phyloP scores from a whole-genome alignment of 2,113 vertebrate species.

The Spermophilus dauricus region DNA sequence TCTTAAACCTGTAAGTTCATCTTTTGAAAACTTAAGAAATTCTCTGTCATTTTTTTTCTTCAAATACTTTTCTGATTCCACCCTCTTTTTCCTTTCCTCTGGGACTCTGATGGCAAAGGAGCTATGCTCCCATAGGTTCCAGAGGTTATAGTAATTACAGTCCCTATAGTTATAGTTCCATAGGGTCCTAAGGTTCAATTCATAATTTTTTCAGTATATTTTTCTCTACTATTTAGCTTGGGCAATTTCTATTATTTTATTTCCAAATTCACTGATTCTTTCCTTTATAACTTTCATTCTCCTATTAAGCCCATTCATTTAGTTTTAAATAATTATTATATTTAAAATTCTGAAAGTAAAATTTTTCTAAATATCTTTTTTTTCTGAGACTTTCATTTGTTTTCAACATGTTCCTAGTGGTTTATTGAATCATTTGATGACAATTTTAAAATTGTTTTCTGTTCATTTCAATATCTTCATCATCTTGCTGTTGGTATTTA shows the following conservation, averaged over 20 bases:
- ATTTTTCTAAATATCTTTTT: not conserved
- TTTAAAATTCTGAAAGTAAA: not conserved
- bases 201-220: not conserved
- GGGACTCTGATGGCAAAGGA: not conserved
- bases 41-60: not conserved
- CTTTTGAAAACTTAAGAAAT: not conserved
- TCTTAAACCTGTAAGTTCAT: not conserved
- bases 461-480: not conserved
- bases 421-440: not conserved
- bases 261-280: not conserved
- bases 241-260: not conserved
- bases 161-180: not conserved
- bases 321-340: not conserved
- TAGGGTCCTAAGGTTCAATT: accelerated
- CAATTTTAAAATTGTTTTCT: not conserved
- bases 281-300: too few species aligned
- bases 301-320: not conserved
- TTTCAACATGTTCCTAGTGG: not conserved
- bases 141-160: not conserved
- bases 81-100: not conserved
- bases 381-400: not conserved
- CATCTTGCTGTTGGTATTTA: not conserved
- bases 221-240: not conserved
- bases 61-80: not conserved
- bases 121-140: not conserved